Evolutionary conservation across 2,888 invertebrate species (phyloP).

Genomic region (Tetheella fluctuosa): DNA sequence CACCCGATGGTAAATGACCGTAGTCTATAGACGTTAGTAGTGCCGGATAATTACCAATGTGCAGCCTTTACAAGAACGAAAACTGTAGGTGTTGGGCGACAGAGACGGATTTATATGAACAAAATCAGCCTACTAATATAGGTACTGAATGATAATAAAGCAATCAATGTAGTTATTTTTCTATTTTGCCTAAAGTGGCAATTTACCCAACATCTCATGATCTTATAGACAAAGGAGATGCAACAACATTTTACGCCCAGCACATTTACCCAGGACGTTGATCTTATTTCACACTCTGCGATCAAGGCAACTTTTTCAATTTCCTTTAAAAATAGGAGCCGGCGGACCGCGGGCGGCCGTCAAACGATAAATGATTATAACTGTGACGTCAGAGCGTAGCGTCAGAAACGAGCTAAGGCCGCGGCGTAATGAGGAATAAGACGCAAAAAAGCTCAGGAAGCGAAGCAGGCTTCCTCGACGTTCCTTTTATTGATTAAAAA

Average conservation of each 20-base stretch:
- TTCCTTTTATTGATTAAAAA: conserved; percentile 77
- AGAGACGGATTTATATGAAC: too few relatives aligned
- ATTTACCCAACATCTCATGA: background rate
- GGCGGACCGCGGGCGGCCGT: conserved; percentile 64
- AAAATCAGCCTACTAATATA: too few relatives aligned
- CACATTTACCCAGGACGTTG: conserved; percentile 25
- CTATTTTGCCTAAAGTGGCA: too few relatives aligned
- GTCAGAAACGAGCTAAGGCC: conserved; percentile 60
- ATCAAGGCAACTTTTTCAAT: conserved; percentile 75
- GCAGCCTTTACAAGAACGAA: too few relatives aligned
- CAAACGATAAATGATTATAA: conserved; percentile 82
- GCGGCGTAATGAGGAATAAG: conserved; percentile 71
- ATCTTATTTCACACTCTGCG: conserved; percentile 58
- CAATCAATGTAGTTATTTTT: too few relatives aligned
- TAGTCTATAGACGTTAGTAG: too few relatives aligned
- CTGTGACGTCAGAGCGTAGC: conserved; percentile 66
- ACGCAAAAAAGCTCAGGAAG: conserved; percentile 48
- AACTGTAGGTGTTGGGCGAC: too few relatives aligned
- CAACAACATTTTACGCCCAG: background rate
- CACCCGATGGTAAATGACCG: too few relatives aligned
- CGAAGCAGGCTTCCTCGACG: conserved; percentile 33
- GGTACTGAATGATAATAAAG: too few relatives aligned
- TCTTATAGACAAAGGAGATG: conserved; percentile 11
- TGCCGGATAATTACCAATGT: too few relatives aligned
- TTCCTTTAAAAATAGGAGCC: conserved; percentile 62